phyloP scores from a whole-genome alignment of 2,113 vertebrate genomes.

The Lonchura striata region DNA sequence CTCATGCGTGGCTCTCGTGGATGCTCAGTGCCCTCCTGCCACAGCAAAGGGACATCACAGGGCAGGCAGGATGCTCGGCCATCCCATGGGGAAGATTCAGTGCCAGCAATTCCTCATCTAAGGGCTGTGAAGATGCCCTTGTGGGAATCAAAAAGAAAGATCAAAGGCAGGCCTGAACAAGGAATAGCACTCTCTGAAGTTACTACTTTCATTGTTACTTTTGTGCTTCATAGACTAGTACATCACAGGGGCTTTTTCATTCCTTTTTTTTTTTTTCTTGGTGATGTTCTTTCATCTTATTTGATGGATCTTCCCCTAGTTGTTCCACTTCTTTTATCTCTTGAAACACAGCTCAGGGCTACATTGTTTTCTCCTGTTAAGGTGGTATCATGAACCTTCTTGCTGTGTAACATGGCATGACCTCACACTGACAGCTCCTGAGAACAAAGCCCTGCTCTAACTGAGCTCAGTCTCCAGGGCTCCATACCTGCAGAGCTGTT shows the following conservation, averaged over 20 bases:
- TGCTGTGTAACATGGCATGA: not conserved
- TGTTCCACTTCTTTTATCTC: conserved; percentile 30
- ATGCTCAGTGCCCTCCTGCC: rapidly evolving
- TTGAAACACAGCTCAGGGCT: conserved; percentile 39
- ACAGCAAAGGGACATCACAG: not conserved
- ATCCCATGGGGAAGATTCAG: not conserved
- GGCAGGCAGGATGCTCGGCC: not conserved
- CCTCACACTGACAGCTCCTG: not conserved
- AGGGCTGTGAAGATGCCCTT: not conserved
- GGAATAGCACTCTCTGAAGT: conserved; percentile 1
- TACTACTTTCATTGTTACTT: conserved; percentile 28
- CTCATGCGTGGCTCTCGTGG: rapidly evolving
- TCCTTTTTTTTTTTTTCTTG: not conserved
- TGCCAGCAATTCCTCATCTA: not conserved
- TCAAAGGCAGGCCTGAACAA: conserved; percentile 17
- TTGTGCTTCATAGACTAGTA: conserved; percentile 2
- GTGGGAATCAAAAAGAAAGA: conserved; percentile 34
- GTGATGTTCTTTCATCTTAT: conserved; percentile 36
- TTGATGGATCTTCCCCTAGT: conserved; percentile 14
- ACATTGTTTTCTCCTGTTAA: conserved; percentile 30
- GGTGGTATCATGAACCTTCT: not conserved
- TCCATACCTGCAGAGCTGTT: not conserved
- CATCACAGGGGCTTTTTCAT: not conserved
- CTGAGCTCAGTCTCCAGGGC: not conserved
- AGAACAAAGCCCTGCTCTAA: conserved; percentile 8